These are phyloP conservation scores for Drosophila grimshawi DNA, from an alignment of 1,140 invertebrate genomes.

Conservation along the genomic window DNA sequence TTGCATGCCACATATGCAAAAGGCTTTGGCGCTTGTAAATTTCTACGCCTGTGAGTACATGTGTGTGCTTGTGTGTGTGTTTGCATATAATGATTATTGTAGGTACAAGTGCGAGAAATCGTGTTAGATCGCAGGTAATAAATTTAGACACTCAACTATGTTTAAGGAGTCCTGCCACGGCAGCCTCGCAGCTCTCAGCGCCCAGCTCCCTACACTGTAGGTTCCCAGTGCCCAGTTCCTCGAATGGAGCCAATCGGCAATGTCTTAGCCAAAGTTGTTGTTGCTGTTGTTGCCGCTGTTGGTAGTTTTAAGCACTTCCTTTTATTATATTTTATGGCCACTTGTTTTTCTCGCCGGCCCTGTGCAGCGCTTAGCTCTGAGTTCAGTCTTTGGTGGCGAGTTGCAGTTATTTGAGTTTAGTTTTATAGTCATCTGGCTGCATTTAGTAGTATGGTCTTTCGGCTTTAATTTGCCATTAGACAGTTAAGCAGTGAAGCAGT, in stretches of 20 bases:
- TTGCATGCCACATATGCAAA: slow-evolving; percentile 81
- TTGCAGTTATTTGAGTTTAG: slow-evolving; percentile 42
- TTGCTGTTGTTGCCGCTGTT: slow-evolving; percentile 48
- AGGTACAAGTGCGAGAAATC: slow-evolving; percentile 83
- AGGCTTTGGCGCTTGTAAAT: slow-evolving; percentile 76
- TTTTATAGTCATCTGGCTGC: slow-evolving; percentile 56
- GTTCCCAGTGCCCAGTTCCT: not conserved
- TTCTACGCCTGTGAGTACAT: slow-evolving; percentile 35
- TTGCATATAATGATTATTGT: slow-evolving; percentile 81
- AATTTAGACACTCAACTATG: slow-evolving; percentile 82
- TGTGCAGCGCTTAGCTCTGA: slow-evolving; percentile 19
- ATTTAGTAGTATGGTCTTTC: slow-evolving; percentile 52
- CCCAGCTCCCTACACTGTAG: not conserved
- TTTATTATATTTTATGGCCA: slow-evolving; percentile 82
- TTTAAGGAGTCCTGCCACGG: slow-evolving; percentile 71
- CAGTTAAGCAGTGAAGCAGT: slow-evolving; percentile 9
- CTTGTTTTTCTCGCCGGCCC: slow-evolving; percentile 61
- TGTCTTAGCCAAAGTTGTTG: slow-evolving; percentile 8
- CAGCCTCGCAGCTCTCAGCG: slow-evolving; percentile 14
- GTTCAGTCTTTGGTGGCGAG: slow-evolving; percentile 34
- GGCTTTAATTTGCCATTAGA: slow-evolving; percentile 67
- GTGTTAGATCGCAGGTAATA: slow-evolving; percentile 83
- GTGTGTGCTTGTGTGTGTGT: slow-evolving; percentile 54
- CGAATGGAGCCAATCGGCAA: slow-evolving; percentile 10
- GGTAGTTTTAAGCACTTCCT: slow-evolving; percentile 78